These are phyloP conservation scores for Odontophorus gujanensis DNA, from an alignment of 2,113 vertebrate genomes.

Conservation along the genomic window DNA sequence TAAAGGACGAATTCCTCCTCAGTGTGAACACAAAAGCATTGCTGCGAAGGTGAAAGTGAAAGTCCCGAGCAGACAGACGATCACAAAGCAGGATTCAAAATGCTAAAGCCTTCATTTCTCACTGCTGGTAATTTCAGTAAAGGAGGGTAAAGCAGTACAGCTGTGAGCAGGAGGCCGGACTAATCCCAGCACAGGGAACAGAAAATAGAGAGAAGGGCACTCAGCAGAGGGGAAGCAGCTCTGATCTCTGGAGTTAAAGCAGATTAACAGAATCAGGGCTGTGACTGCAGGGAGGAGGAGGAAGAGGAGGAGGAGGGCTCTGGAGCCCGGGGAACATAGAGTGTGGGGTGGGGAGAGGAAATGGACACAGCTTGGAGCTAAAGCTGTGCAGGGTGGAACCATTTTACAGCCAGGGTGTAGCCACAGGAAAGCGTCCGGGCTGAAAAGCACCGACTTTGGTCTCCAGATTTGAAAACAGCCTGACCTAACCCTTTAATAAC, in stretches of 20 bases:
- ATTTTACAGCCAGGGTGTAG: slow-evolving; percentile 76
- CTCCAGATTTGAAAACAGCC: slow-evolving; percentile 66
- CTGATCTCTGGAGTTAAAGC: slow-evolving; percentile 84
- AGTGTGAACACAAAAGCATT: neutral
- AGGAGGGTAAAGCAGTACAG: neutral
- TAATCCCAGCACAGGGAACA: neutral
- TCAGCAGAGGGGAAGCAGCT: slow-evolving; percentile 68
- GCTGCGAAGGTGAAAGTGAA: neutral
- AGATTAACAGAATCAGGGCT: slow-evolving; percentile 77
- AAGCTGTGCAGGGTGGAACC: slow-evolving; percentile 81
- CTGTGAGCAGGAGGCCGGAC: neutral
- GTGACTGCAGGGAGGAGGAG: slow-evolving; percentile 45
- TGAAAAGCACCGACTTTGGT: slow-evolving; percentile 33
- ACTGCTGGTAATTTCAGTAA: neutral
- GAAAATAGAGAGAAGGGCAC: neutral
- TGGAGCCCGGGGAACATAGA: slow-evolving; percentile 86
- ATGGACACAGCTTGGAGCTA: slow-evolving; percentile 86
- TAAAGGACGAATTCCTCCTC: neutral
- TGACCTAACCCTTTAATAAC: slow-evolving; percentile 48
- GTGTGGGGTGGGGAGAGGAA: slow-evolving; percentile 90
- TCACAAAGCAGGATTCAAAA: neutral
- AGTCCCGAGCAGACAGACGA: neutral
- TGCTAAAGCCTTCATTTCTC: neutral
- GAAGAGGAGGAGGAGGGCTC: slow-evolving; percentile 71
- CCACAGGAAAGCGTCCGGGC: slow-evolving; percentile 16